Percentiles rank a stretch among this genome's conserved stretches.
Evolutionary conservation across 2,888 invertebrate genomes (phyloP).

Genomic region (Agrochola macilenta): DNA sequence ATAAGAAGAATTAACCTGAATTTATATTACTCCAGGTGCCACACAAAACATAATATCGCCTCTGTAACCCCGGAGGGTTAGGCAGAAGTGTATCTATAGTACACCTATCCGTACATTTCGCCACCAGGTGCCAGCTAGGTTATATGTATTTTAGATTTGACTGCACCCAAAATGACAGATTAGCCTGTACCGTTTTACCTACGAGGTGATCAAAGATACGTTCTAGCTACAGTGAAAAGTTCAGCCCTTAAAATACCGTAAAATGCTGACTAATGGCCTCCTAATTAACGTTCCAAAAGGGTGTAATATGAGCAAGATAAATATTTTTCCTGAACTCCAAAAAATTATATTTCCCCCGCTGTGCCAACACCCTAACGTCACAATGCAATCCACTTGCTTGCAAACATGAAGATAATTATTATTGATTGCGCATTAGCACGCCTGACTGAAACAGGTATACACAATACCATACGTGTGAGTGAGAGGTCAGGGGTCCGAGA

Average conservation of each 20-base stretch:
- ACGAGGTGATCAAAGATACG: neutral
- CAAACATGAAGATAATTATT: conserved; percentile 89
- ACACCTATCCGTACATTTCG: no score
- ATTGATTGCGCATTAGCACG: conserved; percentile 88
- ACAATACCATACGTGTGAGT: conserved; percentile 32
- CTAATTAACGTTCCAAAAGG: conserved; percentile 24
- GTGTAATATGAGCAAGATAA: conserved; percentile 29
- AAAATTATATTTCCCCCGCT: conserved; percentile 10
- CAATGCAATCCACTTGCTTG: conserved; percentile 86
- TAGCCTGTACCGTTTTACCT: no score
- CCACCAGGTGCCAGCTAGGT: no score
- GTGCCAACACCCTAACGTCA: conserved; percentile 65
- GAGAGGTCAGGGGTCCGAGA: conserved; percentile 63
- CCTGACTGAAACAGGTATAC: conserved; percentile 66
- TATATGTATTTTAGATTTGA: no score
- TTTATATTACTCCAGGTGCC: neutral
- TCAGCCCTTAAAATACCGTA: neutral
- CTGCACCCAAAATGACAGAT: no score
- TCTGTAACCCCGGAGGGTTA: no score
- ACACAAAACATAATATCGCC: no score
- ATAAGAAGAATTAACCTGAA: no score
- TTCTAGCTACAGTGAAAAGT: neutral
- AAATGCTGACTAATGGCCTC: conserved; percentile 26
- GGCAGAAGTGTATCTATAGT: no score
- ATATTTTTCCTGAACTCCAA: conserved; percentile 13